Evolutionary conservation across 2,888 invertebrate species (phyloP).

Genomic region (Caenorhabditis becei): DNA sequence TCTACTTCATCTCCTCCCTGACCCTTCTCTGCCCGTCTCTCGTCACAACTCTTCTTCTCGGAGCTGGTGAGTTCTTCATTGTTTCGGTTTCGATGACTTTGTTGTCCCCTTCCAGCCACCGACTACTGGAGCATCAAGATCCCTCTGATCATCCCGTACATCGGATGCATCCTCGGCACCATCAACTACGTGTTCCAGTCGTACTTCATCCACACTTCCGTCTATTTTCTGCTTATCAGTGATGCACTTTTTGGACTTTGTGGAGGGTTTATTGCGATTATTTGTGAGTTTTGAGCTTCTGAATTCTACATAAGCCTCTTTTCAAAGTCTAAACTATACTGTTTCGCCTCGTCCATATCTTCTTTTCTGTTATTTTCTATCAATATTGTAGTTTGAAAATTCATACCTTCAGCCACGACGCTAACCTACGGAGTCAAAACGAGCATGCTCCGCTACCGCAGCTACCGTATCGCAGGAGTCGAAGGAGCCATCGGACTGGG

Average conservation of each 20-base stretch:
- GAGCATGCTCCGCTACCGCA: conserved; percentile 77
- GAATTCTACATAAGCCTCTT: not conserved
- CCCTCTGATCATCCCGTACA: conserved; percentile 82
- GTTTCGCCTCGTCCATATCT: not conserved
- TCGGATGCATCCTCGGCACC: conserved; percentile 80
- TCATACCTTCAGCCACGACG: conserved; percentile 74
- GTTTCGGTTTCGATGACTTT: no score
- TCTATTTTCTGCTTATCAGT: conserved; percentile 81
- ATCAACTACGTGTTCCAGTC: conserved; percentile 81
- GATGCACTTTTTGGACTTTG: conserved; percentile 82
- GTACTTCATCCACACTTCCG: conserved; percentile 75
- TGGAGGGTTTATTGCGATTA: conserved; percentile 82
- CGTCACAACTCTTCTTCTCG: conserved; percentile 81
- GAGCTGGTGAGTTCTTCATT: conserved; percentile 74
- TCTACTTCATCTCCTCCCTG: conserved; percentile 81
- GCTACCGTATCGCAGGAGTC: conserved; percentile 81
- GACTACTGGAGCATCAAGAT: conserved; percentile 82
- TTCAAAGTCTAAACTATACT: no score
- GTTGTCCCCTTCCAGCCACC: conserved; percentile 73
- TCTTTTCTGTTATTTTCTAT: not conserved
- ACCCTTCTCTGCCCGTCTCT: conserved; percentile 82
- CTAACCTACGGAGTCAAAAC: conserved; percentile 82
- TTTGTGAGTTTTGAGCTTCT: conserved; percentile 81
- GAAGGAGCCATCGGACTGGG: conserved; percentile 82
- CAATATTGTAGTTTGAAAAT: no score